These are phyloP conservation scores for Lycia hirtaria DNA, from an alignment of 2,888 invertebrate species.

Conservation along the genomic window DNA sequence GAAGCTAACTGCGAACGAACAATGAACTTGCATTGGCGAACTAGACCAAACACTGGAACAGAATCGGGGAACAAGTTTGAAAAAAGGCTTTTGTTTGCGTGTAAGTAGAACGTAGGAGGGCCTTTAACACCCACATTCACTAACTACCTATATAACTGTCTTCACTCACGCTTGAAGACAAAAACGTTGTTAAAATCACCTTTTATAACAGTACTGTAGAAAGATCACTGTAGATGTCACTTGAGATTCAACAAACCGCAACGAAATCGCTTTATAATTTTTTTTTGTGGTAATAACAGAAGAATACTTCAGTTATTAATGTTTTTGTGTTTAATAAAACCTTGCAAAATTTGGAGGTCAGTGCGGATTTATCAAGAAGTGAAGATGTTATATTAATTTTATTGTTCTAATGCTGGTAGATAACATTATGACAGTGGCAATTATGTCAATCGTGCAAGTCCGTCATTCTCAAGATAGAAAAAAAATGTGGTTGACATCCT, in stretches of 20 bases:
- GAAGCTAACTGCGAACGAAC: conserved; percentile 62
- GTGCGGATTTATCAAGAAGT: neutral
- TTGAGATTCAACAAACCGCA: conserved; percentile 46
- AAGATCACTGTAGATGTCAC: conserved; percentile 49
- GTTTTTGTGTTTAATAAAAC: conserved; percentile 33
- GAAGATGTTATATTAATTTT: conserved; percentile 13
- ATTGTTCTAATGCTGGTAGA: neutral
- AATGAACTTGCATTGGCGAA: conserved; percentile 83
- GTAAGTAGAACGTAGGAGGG: conserved; percentile 60
- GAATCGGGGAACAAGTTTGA: conserved; percentile 68
- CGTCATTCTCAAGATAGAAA: too few relatives aligned
- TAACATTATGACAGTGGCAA: neutral
- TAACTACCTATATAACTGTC: conserved; percentile 21
- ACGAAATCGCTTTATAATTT: conserved; percentile 42
- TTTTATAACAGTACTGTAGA: conserved; percentile 52
- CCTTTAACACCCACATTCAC: conserved; percentile 51
- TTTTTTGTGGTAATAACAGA: conserved; percentile 39
- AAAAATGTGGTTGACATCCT: too few relatives aligned
- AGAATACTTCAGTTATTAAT: too few relatives aligned
- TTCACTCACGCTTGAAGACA: conserved; percentile 38
- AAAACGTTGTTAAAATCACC: conserved; percentile 42
- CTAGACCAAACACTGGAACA: conserved; percentile 81
- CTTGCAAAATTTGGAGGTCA: conserved; percentile 35
- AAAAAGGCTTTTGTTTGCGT: conserved; percentile 58
- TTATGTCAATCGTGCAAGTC: too few relatives aligned